Evolutionary conservation across 2,113 vertebrate species (phyloP).

Genomic region (Gracilinanus agilis): DNA sequence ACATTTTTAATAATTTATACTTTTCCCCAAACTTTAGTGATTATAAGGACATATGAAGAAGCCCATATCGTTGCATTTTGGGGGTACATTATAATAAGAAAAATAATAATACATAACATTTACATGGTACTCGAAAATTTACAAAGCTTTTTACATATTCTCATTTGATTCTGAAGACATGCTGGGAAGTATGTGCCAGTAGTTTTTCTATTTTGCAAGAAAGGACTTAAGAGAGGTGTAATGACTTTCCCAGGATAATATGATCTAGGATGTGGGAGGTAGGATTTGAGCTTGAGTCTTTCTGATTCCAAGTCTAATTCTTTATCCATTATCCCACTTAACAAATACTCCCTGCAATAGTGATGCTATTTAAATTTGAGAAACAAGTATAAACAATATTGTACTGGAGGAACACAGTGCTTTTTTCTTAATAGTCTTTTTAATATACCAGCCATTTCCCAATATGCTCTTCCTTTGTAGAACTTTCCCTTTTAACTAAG

Average conservation of each 20-base stretch:
- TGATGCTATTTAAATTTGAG: conserved; percentile 11
- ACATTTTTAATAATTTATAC: conserved; percentile 18
- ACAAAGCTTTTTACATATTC: not conserved
- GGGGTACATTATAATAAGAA: conserved; percentile 21
- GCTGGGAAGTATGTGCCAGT: not conserved
- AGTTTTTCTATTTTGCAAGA: not conserved
- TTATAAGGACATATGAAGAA: conserved; percentile 2
- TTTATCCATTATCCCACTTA: not conserved
- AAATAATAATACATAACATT: conserved; percentile 7
- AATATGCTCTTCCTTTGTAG: not conserved
- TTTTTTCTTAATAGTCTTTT: not conserved
- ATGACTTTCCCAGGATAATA: not conserved
- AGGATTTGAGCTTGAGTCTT: not conserved
- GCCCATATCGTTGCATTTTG: conserved; percentile 7
- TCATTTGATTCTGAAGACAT: not conserved
- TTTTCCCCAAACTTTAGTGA: not conserved
- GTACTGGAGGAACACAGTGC: conserved; percentile 3
- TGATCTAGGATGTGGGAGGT: not conserved
- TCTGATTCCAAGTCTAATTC: not conserved
- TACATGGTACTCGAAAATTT: not conserved
- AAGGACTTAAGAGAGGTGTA: not conserved
- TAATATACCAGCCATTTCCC: no score
- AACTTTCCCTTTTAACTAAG: not conserved
- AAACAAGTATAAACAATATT: conserved; percentile 14
- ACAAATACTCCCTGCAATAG: not conserved